Evolutionary conservation across 2,888 invertebrate genomes (phyloP).

Genomic region (Microchrysa polita): DNA sequence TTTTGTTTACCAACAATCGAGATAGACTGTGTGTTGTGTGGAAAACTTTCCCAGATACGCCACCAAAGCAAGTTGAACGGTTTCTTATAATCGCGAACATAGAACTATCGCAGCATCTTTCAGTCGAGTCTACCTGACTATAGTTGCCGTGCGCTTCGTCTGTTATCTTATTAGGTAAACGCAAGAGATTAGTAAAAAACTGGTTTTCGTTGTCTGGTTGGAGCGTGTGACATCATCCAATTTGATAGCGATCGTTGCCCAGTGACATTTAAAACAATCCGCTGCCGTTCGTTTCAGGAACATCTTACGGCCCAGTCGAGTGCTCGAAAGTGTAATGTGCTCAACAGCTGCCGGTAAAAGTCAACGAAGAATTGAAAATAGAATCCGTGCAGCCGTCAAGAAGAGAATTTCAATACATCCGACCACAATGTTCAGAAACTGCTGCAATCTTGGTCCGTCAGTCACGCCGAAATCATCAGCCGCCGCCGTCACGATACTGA

Average conservation of each 20-base stretch:
- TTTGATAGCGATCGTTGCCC: too few relatives aligned
- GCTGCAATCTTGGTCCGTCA: not conserved
- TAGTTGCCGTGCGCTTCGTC: not conserved
- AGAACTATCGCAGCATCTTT: not conserved
- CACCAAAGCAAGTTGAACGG: conserved; percentile 19
- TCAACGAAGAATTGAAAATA: conserved; percentile 50
- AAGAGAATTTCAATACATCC: conserved; percentile 91
- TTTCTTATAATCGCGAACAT: not conserved
- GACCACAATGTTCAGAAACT: conserved; percentile 88
- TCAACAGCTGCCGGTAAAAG: conserved; percentile 48
- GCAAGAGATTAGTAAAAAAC: not conserved
- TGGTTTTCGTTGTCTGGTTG: too few relatives aligned
- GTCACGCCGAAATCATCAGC: conserved; percentile 11
- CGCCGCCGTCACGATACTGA: conserved; percentile 34
- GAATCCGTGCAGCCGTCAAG: conserved; percentile 71
- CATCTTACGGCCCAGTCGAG: not conserved
- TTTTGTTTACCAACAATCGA: conserved; percentile 38
- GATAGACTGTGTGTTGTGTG: not conserved
- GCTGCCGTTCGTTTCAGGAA: not conserved
- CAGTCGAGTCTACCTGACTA: not conserved
- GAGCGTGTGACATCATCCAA: too few relatives aligned
- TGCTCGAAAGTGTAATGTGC: conserved; percentile 51
- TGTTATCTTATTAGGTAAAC: not conserved
- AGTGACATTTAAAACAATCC: too few relatives aligned
- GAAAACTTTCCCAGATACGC: not conserved